Evolutionary conservation across 2,113 vertebrate species (phyloP).

Genomic region (Aegotheles bennettii): DNA sequence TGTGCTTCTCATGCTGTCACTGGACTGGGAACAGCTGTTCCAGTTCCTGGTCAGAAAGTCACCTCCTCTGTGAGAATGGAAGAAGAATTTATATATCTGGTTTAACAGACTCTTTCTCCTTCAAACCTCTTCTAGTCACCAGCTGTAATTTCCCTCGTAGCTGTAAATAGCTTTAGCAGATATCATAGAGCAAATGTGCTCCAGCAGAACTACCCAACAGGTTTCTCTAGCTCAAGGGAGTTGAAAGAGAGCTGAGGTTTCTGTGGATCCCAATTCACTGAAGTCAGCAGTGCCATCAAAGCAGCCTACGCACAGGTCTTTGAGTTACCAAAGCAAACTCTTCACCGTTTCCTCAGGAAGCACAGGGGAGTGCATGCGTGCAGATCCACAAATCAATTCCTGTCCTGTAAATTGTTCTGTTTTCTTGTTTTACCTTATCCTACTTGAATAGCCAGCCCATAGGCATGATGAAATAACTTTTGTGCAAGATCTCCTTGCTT

Average conservation of each 20-base stretch:
- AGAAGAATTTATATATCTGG: neutral
- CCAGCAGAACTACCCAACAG: neutral
- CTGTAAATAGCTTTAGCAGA: conserved; percentile 40
- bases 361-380: neutral
- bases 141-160: conserved; percentile 26
- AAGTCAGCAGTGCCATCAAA: neutral
- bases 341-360: neutral
- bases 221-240: neutral
- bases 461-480: neutral
- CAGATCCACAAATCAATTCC: neutral
- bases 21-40: conserved; percentile 20
- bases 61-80: neutral
- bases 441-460: neutral
- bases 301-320: neutral
- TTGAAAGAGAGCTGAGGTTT: neutral
- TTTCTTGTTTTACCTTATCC: neutral
- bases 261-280: neutral
- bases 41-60: conserved; percentile 39
- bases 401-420: neutral
- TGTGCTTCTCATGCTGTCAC: neutral
- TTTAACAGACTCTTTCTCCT: neutral
- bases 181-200: conserved; percentile 26
- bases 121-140: conserved; percentile 12
- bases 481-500: neutral
- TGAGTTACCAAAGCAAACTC: neutral